Base-by-base conservation (phyloP, 2,797 vertebrate genomes). In the Pseudomugil tenellus region DNA sequence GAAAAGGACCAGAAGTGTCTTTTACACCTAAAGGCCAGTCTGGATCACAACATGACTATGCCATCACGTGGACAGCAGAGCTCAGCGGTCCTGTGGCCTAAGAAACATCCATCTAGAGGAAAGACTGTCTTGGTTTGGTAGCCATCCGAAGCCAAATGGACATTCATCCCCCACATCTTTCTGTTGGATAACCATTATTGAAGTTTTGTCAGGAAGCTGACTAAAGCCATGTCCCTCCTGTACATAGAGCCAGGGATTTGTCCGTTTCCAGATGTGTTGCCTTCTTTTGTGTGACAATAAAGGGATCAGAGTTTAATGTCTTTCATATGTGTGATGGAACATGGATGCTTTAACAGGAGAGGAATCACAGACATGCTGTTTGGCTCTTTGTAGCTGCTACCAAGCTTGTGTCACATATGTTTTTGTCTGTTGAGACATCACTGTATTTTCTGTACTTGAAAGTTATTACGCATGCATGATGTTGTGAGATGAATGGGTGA, bases 151-250 rank as follows among this genome's bases (percentile, higher is more conserved):
- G 52, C 62, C 54, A 74, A 74, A 56, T 26, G 55, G 53, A 78
- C 63, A 46, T 76, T 58, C 26, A 46, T 35, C 54, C 49, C 58
- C 37, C 29, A 68, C 51, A 0, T 72, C 35, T 49, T 64, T 73
- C 53, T 71, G 73, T 63, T 76, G 75, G 58, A 70, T 17, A 59
- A 52, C 39, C 35, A 1, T 68, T 28, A 58, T 58, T 1, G 3
- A 57, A 62, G 64, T 74, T 26, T 16, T 31, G 66, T 62, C 61
- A 46, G 72, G 77, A 61, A 81, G 34, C 46, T 64, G 88, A 87
- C 76, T 79, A 77, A 92, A 94, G 92, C 91, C 92, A 93, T 91
- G 90, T 88, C 76, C 66, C 70, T 82, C 69, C 54, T 90, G 89
- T 92, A 88, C 71, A 87, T 81, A 91, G 72, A 88, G 71, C 75